Conservation (phyloP, 2,888 invertebrate genomes). For the Caenorhabditis doughertyi region DNA sequence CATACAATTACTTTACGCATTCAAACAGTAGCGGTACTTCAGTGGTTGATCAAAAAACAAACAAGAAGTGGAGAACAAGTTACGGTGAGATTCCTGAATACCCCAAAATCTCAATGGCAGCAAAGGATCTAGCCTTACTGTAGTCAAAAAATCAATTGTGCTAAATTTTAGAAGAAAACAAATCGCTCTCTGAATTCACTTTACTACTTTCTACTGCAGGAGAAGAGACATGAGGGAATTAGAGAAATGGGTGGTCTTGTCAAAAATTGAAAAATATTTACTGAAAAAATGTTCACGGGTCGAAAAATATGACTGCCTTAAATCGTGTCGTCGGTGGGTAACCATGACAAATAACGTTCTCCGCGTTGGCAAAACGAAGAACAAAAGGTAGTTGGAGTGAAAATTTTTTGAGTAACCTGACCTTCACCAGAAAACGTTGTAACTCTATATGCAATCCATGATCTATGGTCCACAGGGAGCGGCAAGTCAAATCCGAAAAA, state of each 20-base stretch:
- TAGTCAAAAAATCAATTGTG: background rate
- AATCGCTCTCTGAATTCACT: conserved; percentile 1
- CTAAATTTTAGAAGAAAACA: background rate
- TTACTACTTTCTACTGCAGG: background rate
- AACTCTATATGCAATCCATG: conserved; percentile 19
- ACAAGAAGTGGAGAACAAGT: background rate
- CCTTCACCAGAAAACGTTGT: conserved; percentile 15
- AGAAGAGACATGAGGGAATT: conserved; percentile 23
- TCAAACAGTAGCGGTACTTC: background rate
- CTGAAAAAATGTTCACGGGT: conserved; percentile 31
- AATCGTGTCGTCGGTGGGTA: conserved; percentile 3
- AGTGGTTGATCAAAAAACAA: background rate
- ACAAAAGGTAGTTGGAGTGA: background rate
- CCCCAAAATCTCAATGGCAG: no score
- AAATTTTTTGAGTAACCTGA: conserved; percentile 24
- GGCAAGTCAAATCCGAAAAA: background rate
- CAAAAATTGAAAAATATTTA: conserved; percentile 48
- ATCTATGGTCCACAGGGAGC: background rate
- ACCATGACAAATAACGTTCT: conserved; percentile 37
- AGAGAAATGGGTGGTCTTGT: conserved; percentile 12
- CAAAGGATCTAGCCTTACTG: no score
- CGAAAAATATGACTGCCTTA: conserved; percentile 22
- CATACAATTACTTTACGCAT: background rate
- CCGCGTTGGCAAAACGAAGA: background rate
- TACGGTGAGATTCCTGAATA: background rate